Percentiles rank a stretch among this genome's conserved stretches.
Evolutionary conservation across 1,140 invertebrate species (phyloP).

Genomic region (Mizuhopecten yessoensis): DNA sequence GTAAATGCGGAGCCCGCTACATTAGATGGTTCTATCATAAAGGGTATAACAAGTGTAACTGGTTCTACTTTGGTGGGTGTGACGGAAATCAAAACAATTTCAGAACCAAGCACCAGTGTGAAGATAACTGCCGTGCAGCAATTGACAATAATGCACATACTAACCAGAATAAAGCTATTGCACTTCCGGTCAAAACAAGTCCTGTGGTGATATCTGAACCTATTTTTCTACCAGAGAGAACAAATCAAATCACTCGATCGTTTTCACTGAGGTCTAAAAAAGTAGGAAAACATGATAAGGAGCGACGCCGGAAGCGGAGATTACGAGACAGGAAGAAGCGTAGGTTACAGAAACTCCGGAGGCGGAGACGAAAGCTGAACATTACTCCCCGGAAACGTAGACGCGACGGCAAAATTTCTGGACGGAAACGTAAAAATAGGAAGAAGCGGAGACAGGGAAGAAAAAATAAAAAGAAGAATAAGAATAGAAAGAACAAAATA

Average conservation of each 20-base stretch:
- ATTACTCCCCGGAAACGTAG: neutral
- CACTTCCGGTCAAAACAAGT: neutral
- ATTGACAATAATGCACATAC: constrained; percentile 1
- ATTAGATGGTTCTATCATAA: constrained; percentile 21
- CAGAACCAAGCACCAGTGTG: neutral
- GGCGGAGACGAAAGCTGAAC: constrained; percentile 6
- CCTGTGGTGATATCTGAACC: constrained; percentile 13
- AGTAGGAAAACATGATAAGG: neutral
- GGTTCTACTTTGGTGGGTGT: constrained; percentile 15
- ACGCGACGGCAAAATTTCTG: neutral
- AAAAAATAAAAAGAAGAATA: constrained; percentile 5
- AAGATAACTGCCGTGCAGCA: neutral
- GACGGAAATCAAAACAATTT: constrained; percentile 24
- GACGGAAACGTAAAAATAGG: constrained; percentile 27
- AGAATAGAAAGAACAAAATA: neutral
- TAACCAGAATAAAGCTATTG: constrained; percentile 2
- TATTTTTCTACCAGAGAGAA: constrained; percentile 21
- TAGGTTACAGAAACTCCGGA: neutral
- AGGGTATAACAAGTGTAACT: neutral
- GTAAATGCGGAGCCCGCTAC: neutral
- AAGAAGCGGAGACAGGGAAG: constrained; percentile 3
- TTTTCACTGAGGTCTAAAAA: constrained; percentile 24
- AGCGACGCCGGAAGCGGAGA: neutral
- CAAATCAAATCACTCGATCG: neutral
- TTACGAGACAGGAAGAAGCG: neutral